phyloP scores from a whole-genome alignment of 2,113 vertebrate genomes.

The Sterrhoptilus dennistouni region DNA sequence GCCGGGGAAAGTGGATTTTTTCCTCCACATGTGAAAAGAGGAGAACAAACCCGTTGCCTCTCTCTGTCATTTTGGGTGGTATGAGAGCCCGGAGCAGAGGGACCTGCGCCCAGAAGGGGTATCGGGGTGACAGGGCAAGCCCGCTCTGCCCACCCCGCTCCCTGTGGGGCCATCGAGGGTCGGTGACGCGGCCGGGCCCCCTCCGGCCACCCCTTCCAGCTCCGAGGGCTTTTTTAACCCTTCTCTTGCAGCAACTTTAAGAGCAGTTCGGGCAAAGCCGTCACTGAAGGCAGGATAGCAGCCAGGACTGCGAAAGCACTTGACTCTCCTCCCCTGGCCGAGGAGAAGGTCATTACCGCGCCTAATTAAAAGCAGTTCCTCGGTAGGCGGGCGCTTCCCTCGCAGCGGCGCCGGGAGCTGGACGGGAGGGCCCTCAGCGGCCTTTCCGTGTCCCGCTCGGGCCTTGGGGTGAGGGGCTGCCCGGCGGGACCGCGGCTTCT shows the following conservation, averaged over 20 bases:
- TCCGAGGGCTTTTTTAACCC: background rate
- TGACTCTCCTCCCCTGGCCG: background rate
- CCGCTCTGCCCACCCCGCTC: background rate
- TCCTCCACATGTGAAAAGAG: background rate
- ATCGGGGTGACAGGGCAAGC: too few relatives aligned
- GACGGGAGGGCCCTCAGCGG: background rate
- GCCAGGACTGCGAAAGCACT: background rate
- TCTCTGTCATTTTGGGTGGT: background rate
- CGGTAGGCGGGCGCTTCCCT: background rate
- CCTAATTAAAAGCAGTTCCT: background rate
- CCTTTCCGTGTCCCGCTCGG: background rate
- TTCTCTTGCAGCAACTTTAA: background rate
- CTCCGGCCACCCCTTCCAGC: background rate
- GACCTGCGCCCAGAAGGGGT: background rate
- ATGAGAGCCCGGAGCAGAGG: background rate
- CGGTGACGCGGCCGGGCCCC: background rate
- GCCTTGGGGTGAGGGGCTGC: too few relatives aligned
- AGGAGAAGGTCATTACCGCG: background rate
- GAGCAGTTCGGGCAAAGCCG: background rate
- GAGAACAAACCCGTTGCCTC: background rate
- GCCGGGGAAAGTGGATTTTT: background rate
- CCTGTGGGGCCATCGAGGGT: background rate
- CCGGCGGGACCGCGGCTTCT: rapidly evolving
- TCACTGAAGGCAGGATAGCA: background rate
- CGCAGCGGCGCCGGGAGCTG: background rate